A percentile compares a stretch with the other conserved stretches of the same genome.
Evolutionary conservation across 1,140 invertebrate genomes (phyloP).

Genomic region (Oedothorax gibbosus): DNA sequence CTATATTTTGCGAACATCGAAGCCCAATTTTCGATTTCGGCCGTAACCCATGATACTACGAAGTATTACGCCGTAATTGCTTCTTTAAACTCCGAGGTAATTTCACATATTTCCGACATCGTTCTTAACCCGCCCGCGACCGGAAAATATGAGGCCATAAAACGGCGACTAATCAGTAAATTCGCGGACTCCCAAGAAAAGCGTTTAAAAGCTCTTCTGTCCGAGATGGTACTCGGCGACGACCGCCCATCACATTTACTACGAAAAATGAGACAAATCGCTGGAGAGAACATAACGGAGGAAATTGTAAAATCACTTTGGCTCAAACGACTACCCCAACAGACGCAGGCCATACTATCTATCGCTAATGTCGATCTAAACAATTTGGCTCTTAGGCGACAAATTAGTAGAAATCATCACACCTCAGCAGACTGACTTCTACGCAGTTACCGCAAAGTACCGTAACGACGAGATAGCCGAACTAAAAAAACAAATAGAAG

Average conservation of each 20-base stretch:
- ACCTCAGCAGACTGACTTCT: too few relatives aligned
- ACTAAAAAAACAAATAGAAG: too few relatives aligned
- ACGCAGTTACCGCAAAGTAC: too few relatives aligned
- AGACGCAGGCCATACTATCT: slow-evolving; percentile 6
- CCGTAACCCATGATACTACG: background rate
- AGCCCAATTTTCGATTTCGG: background rate
- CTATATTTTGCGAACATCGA: background rate
- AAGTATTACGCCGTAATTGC: background rate
- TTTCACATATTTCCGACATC: background rate
- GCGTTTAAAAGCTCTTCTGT: background rate
- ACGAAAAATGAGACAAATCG: background rate
- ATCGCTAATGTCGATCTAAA: background rate
- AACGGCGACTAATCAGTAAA: background rate
- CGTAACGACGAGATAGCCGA: too few relatives aligned
- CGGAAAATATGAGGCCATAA: background rate
- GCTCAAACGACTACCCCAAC: background rate
- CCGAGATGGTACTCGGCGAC: background rate
- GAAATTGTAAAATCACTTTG: slow-evolving; percentile 4
- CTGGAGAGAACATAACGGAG: background rate
- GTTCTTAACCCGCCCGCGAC: background rate
- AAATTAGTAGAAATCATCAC: too few relatives aligned
- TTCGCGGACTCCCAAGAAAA: background rate
- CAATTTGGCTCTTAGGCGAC: background rate
- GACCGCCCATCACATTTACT: background rate
- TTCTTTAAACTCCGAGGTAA: background rate